phyloP scores from a whole-genome alignment of 2,888 invertebrate genomes.

The Epistrophe eligans region DNA sequence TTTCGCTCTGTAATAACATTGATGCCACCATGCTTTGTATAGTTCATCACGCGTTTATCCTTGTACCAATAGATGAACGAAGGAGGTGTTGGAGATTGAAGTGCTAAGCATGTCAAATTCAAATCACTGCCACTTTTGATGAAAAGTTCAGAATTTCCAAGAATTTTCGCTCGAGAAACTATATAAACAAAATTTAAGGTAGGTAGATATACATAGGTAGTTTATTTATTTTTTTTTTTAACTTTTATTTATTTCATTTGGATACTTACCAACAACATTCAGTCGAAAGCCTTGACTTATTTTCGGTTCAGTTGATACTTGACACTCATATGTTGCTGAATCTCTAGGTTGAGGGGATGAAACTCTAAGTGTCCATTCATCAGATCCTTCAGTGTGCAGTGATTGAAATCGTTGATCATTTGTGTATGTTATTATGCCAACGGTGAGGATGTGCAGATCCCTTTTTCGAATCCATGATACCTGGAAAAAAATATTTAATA shows the following conservation, averaged over 20 bases:
- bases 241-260: neutral
- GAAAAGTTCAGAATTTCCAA: constrained; percentile 92
- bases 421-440: constrained; percentile 89
- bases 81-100: constrained; percentile 87
- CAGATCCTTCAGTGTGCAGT: constrained; percentile 88
- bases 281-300: constrained; percentile 89
- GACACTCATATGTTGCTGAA: constrained; percentile 89
- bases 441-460: constrained; percentile 90
- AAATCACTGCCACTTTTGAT: constrained; percentile 94
- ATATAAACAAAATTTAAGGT: constrained; percentile 75
- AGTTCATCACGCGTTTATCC: constrained; percentile 91
- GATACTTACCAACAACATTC: constrained; percentile 88
- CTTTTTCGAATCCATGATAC: constrained; percentile 93
- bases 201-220: neutral
- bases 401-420: constrained; percentile 90
- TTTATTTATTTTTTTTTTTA: neutral
- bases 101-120: constrained; percentile 92
- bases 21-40: constrained; percentile 91
- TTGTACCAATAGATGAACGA: constrained; percentile 92
- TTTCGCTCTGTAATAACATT: constrained; percentile 93
- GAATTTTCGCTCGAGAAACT: constrained; percentile 94
- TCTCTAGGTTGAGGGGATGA: constrained; percentile 88
- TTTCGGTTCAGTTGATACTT: constrained; percentile 91
- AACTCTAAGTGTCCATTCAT: constrained; percentile 89
- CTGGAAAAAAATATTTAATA: constrained; percentile 84